Conservation (phyloP, 30 jellyfish, hydroid and myxozoan genomes). For the Aurelia aurita region DNA sequence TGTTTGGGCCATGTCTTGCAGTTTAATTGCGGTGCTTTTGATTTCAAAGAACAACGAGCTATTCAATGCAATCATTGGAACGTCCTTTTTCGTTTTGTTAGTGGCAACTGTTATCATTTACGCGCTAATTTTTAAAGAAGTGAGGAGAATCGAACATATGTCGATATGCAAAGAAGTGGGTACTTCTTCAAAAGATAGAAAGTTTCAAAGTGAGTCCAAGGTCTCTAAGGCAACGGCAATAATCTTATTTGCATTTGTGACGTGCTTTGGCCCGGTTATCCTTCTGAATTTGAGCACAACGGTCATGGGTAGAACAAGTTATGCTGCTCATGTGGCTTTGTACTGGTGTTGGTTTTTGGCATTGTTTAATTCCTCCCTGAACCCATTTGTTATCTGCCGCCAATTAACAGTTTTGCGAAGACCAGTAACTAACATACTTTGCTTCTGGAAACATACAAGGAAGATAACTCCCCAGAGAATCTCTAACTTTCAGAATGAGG, state of each 20-base stretch:
- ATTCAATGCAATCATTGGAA: neutral
- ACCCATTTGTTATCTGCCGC: neutral
- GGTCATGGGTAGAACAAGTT: neutral
- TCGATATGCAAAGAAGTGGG: neutral
- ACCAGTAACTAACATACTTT: neutral
- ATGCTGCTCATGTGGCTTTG: neutral
- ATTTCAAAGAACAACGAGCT: neutral
- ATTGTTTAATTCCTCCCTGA: neutral
- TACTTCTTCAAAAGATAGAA: neutral
- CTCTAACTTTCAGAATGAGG: too few species aligned
- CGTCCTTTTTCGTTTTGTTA: neutral
- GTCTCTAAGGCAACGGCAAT: constrained; percentile 1
- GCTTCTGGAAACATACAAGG: neutral
- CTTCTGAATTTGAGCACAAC: neutral
- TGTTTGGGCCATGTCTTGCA: neutral
- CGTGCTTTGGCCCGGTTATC: neutral
- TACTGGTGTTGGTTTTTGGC: constrained; percentile 8
- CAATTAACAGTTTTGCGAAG: neutral
- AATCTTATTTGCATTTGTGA: neutral
- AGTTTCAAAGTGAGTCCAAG: neutral
- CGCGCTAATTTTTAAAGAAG: neutral
- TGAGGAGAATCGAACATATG: neutral
- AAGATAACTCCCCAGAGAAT: neutral
- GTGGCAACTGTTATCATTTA: neutral
- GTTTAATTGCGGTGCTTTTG: neutral